phyloP scores from a whole-genome alignment of 2,113 vertebrate species.

The Galeopterus variegatus region DNA sequence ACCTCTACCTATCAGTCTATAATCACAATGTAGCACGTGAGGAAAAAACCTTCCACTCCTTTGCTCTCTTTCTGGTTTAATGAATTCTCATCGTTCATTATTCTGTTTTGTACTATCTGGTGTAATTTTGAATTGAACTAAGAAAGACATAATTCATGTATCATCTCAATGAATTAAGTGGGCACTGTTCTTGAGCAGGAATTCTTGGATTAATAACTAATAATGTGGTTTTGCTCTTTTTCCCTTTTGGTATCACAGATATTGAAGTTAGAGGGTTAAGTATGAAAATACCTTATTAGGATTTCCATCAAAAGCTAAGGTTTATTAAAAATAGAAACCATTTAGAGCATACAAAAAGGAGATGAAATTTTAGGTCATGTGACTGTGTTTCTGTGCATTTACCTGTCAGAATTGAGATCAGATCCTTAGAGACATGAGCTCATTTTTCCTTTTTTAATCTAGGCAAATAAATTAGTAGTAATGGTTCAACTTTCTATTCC shows the following conservation, averaged over 20 bases:
- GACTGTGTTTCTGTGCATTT: conserved; percentile 53
- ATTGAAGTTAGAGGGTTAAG: neutral
- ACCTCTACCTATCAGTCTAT: conserved; percentile 63
- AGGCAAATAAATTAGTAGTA: conserved; percentile 66
- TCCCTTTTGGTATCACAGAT: neutral
- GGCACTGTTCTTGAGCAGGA: neutral
- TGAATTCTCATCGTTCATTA: conserved; percentile 63
- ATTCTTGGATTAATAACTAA: conserved; percentile 19
- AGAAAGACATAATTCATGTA: conserved; percentile 46
- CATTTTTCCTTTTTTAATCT: conserved; percentile 53
- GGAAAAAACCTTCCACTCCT: neutral
- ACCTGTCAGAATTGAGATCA: conserved; percentile 59
- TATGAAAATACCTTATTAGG: neutral
- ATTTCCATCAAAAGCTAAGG: conserved; percentile 23
- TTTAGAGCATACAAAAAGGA: neutral
- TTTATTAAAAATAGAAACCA: conserved; percentile 54
- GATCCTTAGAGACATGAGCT: conserved; percentile 55
- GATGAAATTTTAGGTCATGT: conserved; percentile 13
- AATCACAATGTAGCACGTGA: neutral
- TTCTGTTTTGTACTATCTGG: conserved; percentile 74
- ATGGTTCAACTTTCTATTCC: conserved; percentile 51
- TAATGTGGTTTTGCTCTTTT: neutral
- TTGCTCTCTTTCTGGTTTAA: conserved; percentile 56
- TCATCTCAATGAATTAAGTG: neutral
- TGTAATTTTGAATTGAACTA: conserved; percentile 73